Percentiles rank a stretch among this genome's conserved stretches.
Evolutionary conservation across 2,888 invertebrate species (phyloP).

Genomic region (Luffia ferchaultella): DNA sequence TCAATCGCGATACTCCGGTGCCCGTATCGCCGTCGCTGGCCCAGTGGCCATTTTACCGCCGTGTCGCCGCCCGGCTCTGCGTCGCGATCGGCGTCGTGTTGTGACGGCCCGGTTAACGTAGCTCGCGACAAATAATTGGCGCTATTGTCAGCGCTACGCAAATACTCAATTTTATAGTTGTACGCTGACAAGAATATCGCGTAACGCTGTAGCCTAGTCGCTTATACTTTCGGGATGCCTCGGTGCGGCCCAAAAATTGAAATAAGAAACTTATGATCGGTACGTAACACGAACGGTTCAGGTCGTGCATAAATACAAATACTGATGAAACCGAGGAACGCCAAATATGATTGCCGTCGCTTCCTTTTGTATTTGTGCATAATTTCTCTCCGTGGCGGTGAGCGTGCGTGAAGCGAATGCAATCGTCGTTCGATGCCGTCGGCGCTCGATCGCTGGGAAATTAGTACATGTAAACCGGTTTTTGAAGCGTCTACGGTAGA

Average conservation of each 20-base stretch:
- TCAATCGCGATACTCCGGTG: slow-evolving; percentile 7
- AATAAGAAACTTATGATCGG: neutral
- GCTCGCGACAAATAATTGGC: neutral
- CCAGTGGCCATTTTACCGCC: slow-evolving; percentile 1
- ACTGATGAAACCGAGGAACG: neutral
- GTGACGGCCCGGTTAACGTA: slow-evolving; percentile 17
- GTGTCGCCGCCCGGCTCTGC: slow-evolving; percentile 11
- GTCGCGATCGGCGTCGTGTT: no score
- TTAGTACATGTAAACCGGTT: neutral
- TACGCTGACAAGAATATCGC: neutral
- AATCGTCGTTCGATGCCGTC: no score
- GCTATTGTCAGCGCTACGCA: neutral
- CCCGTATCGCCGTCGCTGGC: neutral
- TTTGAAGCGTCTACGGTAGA: neutral
- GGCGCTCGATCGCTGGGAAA: neutral
- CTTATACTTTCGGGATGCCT: neutral
- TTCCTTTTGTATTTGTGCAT: neutral
- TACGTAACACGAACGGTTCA: neutral
- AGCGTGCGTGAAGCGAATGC: neutral
- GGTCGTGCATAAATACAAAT: neutral
- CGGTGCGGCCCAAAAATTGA: neutral
- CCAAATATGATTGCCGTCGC: neutral
- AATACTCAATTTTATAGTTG: neutral
- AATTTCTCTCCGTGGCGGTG: neutral
- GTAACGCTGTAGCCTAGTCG: neutral